A percentile compares a stretch with the other conserved stretches of the same genome.
These are phyloP conservation scores for Himalopsyche tibetana DNA, from an alignment of 2,888 invertebrate genomes.

Conservation along the genomic window DNA sequence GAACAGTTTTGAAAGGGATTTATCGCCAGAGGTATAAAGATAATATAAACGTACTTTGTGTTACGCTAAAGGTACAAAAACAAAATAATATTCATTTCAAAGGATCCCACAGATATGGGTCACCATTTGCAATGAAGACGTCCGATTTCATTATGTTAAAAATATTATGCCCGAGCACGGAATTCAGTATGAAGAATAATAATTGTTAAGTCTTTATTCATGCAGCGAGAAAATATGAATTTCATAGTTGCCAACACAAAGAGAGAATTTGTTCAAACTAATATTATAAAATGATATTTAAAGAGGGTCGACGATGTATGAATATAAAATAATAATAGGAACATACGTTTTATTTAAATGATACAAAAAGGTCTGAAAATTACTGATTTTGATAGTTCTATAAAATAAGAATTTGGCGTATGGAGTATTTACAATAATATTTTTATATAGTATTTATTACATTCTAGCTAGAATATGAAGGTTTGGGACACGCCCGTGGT, in stretches of 20 bases:
- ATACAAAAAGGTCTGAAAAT: too few relatives aligned
- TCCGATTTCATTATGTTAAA: slow-evolving; percentile 10
- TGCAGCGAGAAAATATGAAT: too few relatives aligned
- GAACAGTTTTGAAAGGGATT: slow-evolving; percentile 4
- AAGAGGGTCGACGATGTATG: too few relatives aligned
- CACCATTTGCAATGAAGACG: slow-evolving; percentile 6
- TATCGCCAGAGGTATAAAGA: slow-evolving; percentile 9
- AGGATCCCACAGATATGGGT: neutral
- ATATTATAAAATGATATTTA: too few relatives aligned
- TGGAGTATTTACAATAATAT: too few relatives aligned
- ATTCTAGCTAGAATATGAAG: too few relatives aligned
- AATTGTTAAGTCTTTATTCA: too few relatives aligned
- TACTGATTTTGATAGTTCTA: too few relatives aligned
- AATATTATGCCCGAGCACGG: neutral
- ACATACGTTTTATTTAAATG: too few relatives aligned
- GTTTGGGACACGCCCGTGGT: too few relatives aligned
- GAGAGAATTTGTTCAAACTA: slow-evolving; percentile 39
- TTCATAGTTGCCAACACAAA: neutral
- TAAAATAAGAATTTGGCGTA: too few relatives aligned
- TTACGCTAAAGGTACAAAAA: neutral
- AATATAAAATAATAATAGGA: neutral
- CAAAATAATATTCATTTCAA: slow-evolving; percentile 21
- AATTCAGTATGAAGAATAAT: neutral
- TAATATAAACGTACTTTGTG: neutral
- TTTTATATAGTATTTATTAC: too few relatives aligned